Evolutionary conservation across 2,888 invertebrate species (phyloP).

Genomic region (Argynnis bischoffii): DNA sequence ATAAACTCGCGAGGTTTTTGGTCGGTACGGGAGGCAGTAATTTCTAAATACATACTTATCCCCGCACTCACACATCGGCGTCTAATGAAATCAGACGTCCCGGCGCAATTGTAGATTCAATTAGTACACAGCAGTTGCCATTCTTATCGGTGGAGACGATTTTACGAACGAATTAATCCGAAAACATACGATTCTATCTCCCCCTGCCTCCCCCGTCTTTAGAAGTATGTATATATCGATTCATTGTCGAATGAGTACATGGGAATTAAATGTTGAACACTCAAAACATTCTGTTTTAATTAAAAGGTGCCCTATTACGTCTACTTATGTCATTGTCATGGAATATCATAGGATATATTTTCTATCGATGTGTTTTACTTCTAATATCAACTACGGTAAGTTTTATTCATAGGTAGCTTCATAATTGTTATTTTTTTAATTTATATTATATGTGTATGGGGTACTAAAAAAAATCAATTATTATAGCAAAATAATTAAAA

Average conservation of each 20-base stretch:
- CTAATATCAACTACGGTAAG: too few species aligned
- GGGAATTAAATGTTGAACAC: constrained; percentile 43
- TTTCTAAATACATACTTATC: constrained; percentile 47
- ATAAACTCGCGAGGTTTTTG: constrained; percentile 42
- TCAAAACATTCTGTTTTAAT: constrained; percentile 31
- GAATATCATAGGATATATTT: background rate
- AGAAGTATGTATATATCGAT: constrained; percentile 64
- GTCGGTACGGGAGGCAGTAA: constrained; percentile 38
- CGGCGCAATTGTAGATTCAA: constrained; percentile 80
- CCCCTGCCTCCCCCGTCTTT: constrained; percentile 63
- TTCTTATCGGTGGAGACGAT: constrained; percentile 81
- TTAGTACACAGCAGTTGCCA: constrained; percentile 80
- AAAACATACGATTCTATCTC: constrained; percentile 81
- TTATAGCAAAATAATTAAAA: background rate
- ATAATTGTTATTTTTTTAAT: too few species aligned
- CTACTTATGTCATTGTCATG: constrained; percentile 9
- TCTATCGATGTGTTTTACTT: background rate
- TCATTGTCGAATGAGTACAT: constrained; percentile 73
- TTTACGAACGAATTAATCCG: constrained; percentile 83
- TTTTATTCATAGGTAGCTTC: too few species aligned
- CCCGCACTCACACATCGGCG: constrained; percentile 59
- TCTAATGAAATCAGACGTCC: constrained; percentile 79
- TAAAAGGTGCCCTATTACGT: constrained; percentile 17
- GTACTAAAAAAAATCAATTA: background rate
- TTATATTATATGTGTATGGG: too few species aligned